Base-by-base conservation (phyloP, 2,797 vertebrate species). In the Orestias chungarensis region DNA sequence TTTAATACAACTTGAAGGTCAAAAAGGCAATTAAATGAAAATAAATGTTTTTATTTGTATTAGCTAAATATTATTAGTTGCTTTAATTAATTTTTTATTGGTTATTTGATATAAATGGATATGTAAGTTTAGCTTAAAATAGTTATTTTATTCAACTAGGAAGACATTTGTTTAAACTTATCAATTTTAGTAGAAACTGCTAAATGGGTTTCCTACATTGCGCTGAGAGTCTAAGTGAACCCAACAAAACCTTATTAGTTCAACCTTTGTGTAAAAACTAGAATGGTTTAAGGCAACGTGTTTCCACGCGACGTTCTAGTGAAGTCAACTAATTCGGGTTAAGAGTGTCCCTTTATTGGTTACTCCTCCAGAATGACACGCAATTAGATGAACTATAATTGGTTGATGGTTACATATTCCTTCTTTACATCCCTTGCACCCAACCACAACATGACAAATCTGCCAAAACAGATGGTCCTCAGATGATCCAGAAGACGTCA, bases 331-430 rank as follows among this genome's bases (percentile, higher is more conserved):
- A 25, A 50, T 11, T 14, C 49, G 10, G n/a, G 10, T 50, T 14
- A 25, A 2, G 4, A 25, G n/a, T 25, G 25, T 27, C n/a, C 31
- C 52, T 69, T 71, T 50, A 25, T 64, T 59, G 10, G 8, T 75
- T 62, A 66, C 38, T 64, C 23, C 38, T 42, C 43, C 23, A n/a
- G 57, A 73, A 68, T 76, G n/a, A 55, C 62, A 61, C 6, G 52
- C 52, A 44, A 64, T 43, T 52, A 61, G 20, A 6, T 38, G 38
- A 25, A 47, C 64, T 66, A 54, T 64, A 25, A 44, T 72, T 55
- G 38, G 12, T 70, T 77, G 40, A 20, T n/a, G 18, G 29, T 33
- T 50, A 20, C 7, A 29, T 9, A 18, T 61, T 33, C 25, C 43
- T 70, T 29, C 44, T 35, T 27, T 14, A 54, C 11, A 31, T 64